A percentile compares a stretch with the other conserved stretches of the same genome.
Evolutionary conservation across 2,888 invertebrate genomes (phyloP).

Genomic region (Bellardia bayeri): DNA sequence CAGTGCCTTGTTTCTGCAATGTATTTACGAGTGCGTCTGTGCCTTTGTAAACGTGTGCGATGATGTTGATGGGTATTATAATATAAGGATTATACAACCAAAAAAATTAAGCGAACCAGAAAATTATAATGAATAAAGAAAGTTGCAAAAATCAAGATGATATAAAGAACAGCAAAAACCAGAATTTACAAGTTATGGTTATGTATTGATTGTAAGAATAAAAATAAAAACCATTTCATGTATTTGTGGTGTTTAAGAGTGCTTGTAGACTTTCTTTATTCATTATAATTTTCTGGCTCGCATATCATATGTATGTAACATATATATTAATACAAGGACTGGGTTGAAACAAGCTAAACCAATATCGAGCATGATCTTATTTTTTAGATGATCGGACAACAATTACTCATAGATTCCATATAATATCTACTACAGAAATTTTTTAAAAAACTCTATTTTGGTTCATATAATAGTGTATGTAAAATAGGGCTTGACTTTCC

Average conservation of each 20-base stretch:
- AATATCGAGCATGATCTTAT: not conserved
- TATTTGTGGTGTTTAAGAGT: not conserved
- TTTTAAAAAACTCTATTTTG: too few species aligned
- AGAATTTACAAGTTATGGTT: constrained; percentile 33
- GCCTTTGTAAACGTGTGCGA: not conserved
- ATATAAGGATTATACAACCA: constrained; percentile 2
- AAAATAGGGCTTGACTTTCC: too few species aligned
- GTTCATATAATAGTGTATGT: too few species aligned
- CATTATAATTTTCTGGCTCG: not conserved
- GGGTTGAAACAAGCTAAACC: not conserved
- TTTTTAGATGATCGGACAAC: not conserved
- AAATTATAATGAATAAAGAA: constrained; percentile 7
- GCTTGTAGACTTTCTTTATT: not conserved
- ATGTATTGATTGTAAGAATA: constrained; percentile 62
- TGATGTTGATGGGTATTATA: constrained; percentile 39
- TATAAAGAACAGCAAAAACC: not conserved
- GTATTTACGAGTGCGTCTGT: not conserved
- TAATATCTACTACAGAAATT: too few species aligned
- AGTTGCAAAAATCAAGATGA: constrained; percentile 6
- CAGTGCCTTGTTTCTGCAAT: constrained; percentile 4
- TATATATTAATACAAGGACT: not conserved
- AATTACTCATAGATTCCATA: too few species aligned
- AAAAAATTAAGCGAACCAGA: not conserved
- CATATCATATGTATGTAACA: too few species aligned
- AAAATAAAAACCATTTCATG: not conserved